A percentile compares a stretch with the other conserved stretches of the same genome.
These are phyloP conservation scores for Bathynomus jamesi DNA, from an alignment of 1,140 invertebrate genomes.

Conservation along the genomic window DNA sequence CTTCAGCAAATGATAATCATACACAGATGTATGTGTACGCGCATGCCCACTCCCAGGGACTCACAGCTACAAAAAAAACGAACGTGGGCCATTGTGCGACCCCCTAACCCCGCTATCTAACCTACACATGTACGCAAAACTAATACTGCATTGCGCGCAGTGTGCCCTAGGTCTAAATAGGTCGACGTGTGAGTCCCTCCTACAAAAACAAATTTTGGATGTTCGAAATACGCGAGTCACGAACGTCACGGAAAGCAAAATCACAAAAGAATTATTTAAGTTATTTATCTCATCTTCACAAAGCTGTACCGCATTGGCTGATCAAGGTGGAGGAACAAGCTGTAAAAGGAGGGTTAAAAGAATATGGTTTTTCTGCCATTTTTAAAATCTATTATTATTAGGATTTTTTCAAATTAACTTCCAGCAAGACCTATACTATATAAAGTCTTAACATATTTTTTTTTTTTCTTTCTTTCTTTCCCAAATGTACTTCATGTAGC, in stretches of 20 bases:
- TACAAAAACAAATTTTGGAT: not conserved
- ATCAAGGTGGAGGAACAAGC: not conserved
- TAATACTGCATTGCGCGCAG: constrained; percentile 52
- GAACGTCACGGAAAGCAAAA: not conserved
- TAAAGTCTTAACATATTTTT: too few relatives aligned
- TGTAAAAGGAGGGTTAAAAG: constrained; percentile 5
- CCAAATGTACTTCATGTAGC: too few relatives aligned
- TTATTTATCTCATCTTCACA: not conserved
- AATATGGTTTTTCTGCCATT: too few relatives aligned
- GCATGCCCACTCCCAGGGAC: too few relatives aligned
- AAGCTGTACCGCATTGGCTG: not conserved
- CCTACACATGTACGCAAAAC: constrained; percentile 24
- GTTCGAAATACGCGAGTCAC: too few relatives aligned
- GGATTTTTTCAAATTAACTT: too few relatives aligned
- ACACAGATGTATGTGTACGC: too few relatives aligned
- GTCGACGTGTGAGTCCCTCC: not conserved
- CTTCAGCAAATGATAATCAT: too few relatives aligned
- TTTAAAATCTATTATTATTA: too few relatives aligned
- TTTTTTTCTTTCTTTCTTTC: too few relatives aligned
- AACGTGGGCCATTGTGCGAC: constrained; percentile 32
- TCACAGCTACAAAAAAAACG: too few relatives aligned
- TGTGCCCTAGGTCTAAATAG: constrained; percentile 12
- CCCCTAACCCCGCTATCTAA: constrained; percentile 14
- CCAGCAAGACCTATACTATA: too few relatives aligned
- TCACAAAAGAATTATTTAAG: not conserved